These are phyloP conservation scores for Isurus oxyrinchus DNA, from an alignment of 2,113 vertebrate genomes.

Conservation along the genomic window DNA sequence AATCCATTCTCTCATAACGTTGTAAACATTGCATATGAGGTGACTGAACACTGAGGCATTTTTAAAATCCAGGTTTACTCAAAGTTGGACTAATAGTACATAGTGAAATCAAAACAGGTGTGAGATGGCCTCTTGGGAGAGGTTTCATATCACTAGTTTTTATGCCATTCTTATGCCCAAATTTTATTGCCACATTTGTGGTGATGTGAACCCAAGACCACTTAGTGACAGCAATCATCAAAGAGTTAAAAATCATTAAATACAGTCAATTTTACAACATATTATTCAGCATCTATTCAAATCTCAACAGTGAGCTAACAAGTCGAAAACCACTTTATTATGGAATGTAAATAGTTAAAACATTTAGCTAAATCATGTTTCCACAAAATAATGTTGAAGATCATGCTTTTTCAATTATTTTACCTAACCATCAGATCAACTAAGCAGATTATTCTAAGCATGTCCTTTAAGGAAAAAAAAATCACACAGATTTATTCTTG, in stretches of 20 bases:
- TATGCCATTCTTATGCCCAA: background rate
- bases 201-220: background rate
- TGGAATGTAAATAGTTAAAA: background rate
- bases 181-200: background rate
- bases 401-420: background rate
- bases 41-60: background rate
- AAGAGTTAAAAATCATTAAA: background rate
- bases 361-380: background rate
- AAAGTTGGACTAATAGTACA: background rate
- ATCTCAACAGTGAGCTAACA: background rate
- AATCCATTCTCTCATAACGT: background rate
- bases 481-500: conserved; percentile 27
- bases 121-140: background rate
- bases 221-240: background rate
- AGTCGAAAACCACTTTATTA: background rate
- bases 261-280: background rate
- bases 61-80: background rate
- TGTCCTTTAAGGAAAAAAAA: conserved; percentile 19
- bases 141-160: background rate
- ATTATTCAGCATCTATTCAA: background rate
- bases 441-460: conserved; percentile 5
- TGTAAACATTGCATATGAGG: background rate
- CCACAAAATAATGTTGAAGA: background rate
- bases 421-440: background rate
- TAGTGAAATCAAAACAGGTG: background rate